Evolutionary conservation across 2,888 invertebrate species (phyloP).

Genomic region (Mystacides longicornis): DNA sequence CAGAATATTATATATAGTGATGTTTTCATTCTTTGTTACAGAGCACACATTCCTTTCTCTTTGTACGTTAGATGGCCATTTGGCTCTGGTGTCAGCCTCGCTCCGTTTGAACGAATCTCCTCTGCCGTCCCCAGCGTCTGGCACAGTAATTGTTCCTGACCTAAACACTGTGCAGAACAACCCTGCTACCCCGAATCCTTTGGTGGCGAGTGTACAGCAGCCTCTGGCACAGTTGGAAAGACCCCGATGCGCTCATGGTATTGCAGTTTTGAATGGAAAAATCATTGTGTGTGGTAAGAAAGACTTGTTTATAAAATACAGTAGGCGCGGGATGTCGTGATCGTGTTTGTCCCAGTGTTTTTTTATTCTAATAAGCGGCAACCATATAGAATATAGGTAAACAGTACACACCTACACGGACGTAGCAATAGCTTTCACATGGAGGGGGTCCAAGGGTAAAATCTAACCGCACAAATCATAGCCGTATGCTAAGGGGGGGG

Average conservation of each 20-base stretch:
- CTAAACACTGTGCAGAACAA: background rate
- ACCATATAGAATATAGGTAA: too few relatives aligned
- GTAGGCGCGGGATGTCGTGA: too few relatives aligned
- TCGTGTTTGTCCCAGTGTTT: too few relatives aligned
- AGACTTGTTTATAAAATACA: too few relatives aligned
- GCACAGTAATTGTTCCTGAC: background rate
- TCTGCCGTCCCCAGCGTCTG: conserved; percentile 26
- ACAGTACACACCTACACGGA: too few relatives aligned
- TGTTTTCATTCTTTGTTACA: conserved; percentile 28
- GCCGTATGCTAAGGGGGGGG: too few relatives aligned
- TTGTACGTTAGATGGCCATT: conserved; percentile 53
- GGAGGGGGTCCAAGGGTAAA: too few relatives aligned
- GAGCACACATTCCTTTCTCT: conserved; percentile 58
- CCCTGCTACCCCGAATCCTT: conserved; percentile 20
- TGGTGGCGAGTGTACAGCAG: conserved; percentile 40
- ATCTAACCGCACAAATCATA: too few relatives aligned
- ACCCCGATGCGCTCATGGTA: conserved; percentile 69
- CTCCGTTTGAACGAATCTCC: conserved; percentile 44
- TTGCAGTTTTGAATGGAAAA: conserved; percentile 60
- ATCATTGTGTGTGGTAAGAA: conserved; percentile 73
- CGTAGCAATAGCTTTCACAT: too few relatives aligned
- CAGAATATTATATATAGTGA: too few relatives aligned
- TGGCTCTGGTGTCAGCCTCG: conserved; percentile 55
- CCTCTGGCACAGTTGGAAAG: conserved; percentile 56
- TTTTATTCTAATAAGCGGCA: too few relatives aligned